Evolutionary conservation across 1,140 invertebrate species (phyloP), one percentile per base, ranked within the genome.

Genomic region (Drosophila sp.): DNA sequence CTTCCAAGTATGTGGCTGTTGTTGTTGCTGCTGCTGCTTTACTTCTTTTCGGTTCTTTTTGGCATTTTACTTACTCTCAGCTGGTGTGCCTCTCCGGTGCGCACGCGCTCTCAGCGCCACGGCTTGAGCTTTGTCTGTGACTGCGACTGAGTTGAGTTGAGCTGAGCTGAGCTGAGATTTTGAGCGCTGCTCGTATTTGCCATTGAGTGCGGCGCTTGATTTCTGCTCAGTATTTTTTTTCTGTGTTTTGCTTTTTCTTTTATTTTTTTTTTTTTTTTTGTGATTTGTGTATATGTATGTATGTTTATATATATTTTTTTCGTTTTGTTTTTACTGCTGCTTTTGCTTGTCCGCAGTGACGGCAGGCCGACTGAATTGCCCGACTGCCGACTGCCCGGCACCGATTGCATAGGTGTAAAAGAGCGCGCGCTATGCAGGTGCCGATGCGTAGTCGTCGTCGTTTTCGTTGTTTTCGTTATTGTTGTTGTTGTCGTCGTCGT

Each of bases 351-450:
- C 41, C 64, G 59, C 34, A 63, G 34, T 63, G 59, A 51, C 50
- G 27, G 29, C 29, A 27, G 29, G 38, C 13, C 56, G 40, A 67
- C 46, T 62, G 38, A 29, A 53, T 53, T 21, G 61, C 36, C 62
- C 56, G 56, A 51, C 58, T 65, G 56, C 59, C 45, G 53, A 50
- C 63, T 51, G 56, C 41, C 63, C 64, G 45, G 45, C 59, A 27
- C 58, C 53, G 80, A 43, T 27, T 78, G 82, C 79, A 83, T 61
- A 76, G 69, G 83, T 89, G 83, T 81, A 79, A 87, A 72, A 63
- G 83, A 80, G 83, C 51, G 76, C 76, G 83, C 69, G 76, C 77
- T 83, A 87, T 79, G 83, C 83, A 87, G 83, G 83, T 87, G 83
- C 75, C 83, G 78, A 62, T 69, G 72, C 64, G 65, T 70, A 69